Base-by-base conservation (phyloP, 2,113 vertebrate species). In the Cairina moschata region DNA sequence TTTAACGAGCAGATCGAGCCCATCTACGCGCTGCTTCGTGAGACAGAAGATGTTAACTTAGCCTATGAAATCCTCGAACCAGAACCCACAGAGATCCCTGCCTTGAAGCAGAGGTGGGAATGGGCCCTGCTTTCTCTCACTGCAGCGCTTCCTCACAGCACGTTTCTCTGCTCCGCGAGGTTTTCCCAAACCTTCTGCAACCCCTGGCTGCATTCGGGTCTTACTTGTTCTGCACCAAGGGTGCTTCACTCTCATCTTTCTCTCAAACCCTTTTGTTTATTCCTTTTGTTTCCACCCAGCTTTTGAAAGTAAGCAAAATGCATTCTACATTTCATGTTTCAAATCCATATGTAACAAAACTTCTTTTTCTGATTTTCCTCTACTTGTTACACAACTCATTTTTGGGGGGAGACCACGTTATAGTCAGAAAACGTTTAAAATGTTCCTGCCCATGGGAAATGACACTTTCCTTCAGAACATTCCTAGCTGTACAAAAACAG, bases 1-100 rank as follows among this genome's bases (percentile, higher is more conserved):
- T 99, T 99, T 97, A 99, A 99, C 6, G 99, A 99, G 96, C 99
- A 99, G 97, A 99, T 99, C 18, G 99, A 99, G 94, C 99, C 99
- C 86, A 99, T 99, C 97, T 99, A 99, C 5, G 99, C 96, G 1
- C 97, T 99, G 83, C 98, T 99, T 48, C 98, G 99, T 2, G 98
- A 99, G 96, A 99, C 99, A 0, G 99, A 99, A 91, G 99, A 99
- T 2, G 97, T 99, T 52, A 99, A 99, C 98, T 96, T 99, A 94
- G 98, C 99, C 65, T 98, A 98, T 79, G 99, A 99, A 76, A 98
- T 99, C 95, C 98, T 99, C 85, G 99, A 99, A 93, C 99, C 99
- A 2, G 99, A 99, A 90, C 99, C 99, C 36, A 92, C 98, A 8
- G 99, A 99, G 97, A 99, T 99, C 94, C 99, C 99, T 76, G 98